These are phyloP conservation scores for Melanostoma mellinum DNA, from an alignment of 2,888 invertebrate genomes.

Conservation along the genomic window DNA sequence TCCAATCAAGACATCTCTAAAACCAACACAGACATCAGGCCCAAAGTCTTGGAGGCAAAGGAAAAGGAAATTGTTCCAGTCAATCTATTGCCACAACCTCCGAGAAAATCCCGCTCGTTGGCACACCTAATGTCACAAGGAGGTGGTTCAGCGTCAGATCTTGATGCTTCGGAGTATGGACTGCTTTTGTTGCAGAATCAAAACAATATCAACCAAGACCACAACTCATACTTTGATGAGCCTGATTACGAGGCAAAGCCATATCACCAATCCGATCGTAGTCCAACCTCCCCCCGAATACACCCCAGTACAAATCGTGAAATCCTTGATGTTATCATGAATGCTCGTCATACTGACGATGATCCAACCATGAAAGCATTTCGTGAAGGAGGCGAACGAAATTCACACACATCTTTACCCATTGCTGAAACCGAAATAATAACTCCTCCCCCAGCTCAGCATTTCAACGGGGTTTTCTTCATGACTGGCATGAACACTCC, in stretches of 20 bases:
- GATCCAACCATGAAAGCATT: slow-evolving; percentile 81
- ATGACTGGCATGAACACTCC: slow-evolving; percentile 83
- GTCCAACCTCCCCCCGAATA: slow-evolving; percentile 75
- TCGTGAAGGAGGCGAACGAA: slow-evolving; percentile 75
- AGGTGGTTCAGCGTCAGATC: slow-evolving; percentile 79
- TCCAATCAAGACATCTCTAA: slow-evolving; percentile 73
- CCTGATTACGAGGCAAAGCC: slow-evolving; percentile 76
- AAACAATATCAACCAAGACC: slow-evolving; percentile 63
- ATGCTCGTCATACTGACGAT: slow-evolving; percentile 82
- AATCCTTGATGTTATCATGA: slow-evolving; percentile 84
- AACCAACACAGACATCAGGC: slow-evolving; percentile 77
- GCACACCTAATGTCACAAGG: slow-evolving; percentile 87
- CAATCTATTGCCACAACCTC: slow-evolving; percentile 91
- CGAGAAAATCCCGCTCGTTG: slow-evolving; percentile 88
- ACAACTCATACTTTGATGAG: slow-evolving; percentile 78
- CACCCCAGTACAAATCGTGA: slow-evolving; percentile 83
- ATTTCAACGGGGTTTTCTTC: slow-evolving; percentile 85
- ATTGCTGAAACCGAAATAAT: slow-evolving; percentile 48
- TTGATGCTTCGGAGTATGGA: slow-evolving; percentile 81
- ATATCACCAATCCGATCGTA: slow-evolving; percentile 56
- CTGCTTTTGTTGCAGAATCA: slow-evolving; percentile 83
- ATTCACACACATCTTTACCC: slow-evolving; percentile 63
- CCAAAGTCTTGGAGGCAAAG: slow-evolving; percentile 75
- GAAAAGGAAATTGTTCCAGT: slow-evolving; percentile 90
- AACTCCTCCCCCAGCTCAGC: slow-evolving; percentile 78